Evolutionary conservation across 2,113 vertebrate genomes (phyloP), one percentile per base, ranked within the genome.

Genomic region (Morone chrysops): DNA sequence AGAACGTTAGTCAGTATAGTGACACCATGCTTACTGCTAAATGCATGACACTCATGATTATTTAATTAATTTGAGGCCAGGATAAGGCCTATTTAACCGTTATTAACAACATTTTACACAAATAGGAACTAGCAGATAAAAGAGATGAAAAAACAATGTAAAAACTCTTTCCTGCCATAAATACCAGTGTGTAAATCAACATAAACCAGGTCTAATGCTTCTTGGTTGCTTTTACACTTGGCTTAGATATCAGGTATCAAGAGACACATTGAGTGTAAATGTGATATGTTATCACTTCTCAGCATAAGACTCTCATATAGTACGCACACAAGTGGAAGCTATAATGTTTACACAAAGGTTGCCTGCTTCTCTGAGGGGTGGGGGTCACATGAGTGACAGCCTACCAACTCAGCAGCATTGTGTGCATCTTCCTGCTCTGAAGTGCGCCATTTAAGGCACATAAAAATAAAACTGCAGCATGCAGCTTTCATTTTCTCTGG

Each of bases 401-500:
- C 43, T 61, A 22, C 5, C 12, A 63, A 65, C 80, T 77, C 56
- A 48, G 65, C 45, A 61, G 11, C 22, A n/a, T 20, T 41, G 54
- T 72, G 62, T 53, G n/a, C 31, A 18, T 48, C 71, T 76, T 77
- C 17, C 22, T 51, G 22, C 38, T 78, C 31, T 73, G 43, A 71
- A 60, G 61, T 56, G 45, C 53, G 36, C 56, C 73, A 66, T 84
- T 81, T 66, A 69, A 41, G 62, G 70, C 3, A 1, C 63, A 59
- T 66, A 20, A 57, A 77, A 87, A 53, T 51, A 76, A 75, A 82
- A 82, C 53, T 53, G 71, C 69, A 50, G 72, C 38, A 0, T 38
- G 53, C 77, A 59, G 79, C 57, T 75, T 65, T 60, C 41, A 36
- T 85, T 73, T 31, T 81, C 40, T 82, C 50, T 70, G 66, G 45